Conservation (phyloP, 2,888 invertebrate species). For the Agrotis segetum region DNA sequence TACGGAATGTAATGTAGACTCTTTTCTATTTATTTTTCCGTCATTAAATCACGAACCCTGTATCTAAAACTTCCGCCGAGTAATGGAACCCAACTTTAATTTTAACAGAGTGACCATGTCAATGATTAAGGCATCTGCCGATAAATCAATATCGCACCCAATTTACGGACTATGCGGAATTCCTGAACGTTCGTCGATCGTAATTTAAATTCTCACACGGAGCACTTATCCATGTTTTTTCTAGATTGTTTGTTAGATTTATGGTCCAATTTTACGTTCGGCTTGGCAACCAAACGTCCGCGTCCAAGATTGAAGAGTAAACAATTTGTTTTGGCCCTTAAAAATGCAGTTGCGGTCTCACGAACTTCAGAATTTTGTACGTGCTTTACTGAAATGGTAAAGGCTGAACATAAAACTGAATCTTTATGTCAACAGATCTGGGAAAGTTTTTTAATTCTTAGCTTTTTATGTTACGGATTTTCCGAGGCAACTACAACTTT, state of each 20-base stretch:
- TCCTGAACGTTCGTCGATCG: slow-evolving; percentile 39
- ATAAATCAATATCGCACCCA: slow-evolving; percentile 40
- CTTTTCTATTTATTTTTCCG: no score
- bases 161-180: slow-evolving; percentile 42
- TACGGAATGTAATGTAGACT: no score
- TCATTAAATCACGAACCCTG: no score
- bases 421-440: slow-evolving; percentile 80
- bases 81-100: background rate
- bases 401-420: slow-evolving; percentile 77
- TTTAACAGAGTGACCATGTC: background rate
- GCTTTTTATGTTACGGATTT: slow-evolving; percentile 73
- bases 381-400: slow-evolving; percentile 51
- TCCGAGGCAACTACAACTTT: slow-evolving; percentile 60
- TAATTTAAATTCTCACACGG: slow-evolving; percentile 56
- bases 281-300: slow-evolving; percentile 50
- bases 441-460: slow-evolving; percentile 82
- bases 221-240: slow-evolving; percentile 57
- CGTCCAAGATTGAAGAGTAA: slow-evolving; percentile 64
- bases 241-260: slow-evolving; percentile 64
- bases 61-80: background rate
- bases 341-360: slow-evolving; percentile 71
- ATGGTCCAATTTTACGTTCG: slow-evolving; percentile 65
- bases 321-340: slow-evolving; percentile 70
- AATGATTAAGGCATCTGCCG: slow-evolving; percentile 28
- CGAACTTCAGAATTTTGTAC: slow-evolving; percentile 48